Evolutionary conservation across 2,797 vertebrate species (phyloP).

Genomic region (Amniataba percoides): DNA sequence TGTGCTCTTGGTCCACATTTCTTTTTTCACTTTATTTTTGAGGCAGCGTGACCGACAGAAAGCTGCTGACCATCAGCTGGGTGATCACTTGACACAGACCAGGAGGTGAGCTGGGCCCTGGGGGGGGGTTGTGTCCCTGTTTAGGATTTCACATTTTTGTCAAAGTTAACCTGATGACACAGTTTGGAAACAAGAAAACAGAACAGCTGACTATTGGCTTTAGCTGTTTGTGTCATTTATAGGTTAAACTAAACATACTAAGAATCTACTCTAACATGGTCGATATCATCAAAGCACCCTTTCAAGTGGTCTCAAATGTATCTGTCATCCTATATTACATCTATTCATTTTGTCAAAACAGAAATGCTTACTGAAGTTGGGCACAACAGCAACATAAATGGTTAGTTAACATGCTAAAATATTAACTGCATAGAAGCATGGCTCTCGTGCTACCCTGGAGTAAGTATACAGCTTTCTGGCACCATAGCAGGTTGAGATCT

Average conservation of each 20-base stretch:
- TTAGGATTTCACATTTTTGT: background rate
- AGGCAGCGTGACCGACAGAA: background rate
- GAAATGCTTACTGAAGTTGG: background rate
- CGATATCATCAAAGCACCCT: background rate
- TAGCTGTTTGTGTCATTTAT: no score
- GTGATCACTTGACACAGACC: constrained; percentile 18
- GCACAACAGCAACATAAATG: background rate
- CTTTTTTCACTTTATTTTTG: background rate
- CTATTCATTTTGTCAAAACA: background rate
- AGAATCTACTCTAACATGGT: background rate
- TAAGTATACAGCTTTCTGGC: background rate
- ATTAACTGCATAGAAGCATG: background rate
- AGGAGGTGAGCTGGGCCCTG: background rate
- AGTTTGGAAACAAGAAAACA: background rate
- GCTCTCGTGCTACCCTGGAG: background rate
- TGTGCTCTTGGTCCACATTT: background rate
- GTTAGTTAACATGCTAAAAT: background rate
- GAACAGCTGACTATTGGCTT: background rate
- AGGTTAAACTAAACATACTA: no score
- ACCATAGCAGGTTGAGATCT: background rate
- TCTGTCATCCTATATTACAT: background rate
- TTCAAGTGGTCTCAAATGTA: background rate
- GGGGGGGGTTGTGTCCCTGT: background rate
- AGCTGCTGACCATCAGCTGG: constrained; percentile 27
- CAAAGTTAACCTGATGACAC: background rate